These are phyloP conservation scores for Phataginus tetradactyla DNA, from an alignment of 2,797 vertebrate species.

Conservation along the genomic window DNA sequence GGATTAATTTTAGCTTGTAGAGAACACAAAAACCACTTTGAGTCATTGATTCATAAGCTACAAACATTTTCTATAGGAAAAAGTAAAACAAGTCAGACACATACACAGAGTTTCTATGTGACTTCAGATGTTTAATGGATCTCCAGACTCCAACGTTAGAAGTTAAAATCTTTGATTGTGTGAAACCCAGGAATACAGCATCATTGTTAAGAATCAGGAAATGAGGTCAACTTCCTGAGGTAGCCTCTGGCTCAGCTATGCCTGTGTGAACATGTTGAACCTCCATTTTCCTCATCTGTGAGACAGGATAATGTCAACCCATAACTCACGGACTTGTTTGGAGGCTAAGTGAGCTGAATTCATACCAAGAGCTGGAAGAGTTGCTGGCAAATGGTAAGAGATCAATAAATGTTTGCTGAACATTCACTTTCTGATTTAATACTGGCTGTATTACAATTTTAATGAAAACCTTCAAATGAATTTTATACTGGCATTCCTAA, in stretches of 20 bases:
- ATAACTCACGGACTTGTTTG: neutral
- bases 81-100: neutral
- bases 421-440: slow-evolving; percentile 34
- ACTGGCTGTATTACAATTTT: neutral
- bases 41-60: neutral
- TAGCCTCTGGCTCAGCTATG: neutral
- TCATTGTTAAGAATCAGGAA: neutral
- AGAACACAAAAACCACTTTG: neutral
- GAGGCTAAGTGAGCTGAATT: neutral
- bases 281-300: neutral
- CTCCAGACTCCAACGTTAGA: neutral
- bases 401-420: neutral
- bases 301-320: neutral
- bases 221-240: neutral
- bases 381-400: neutral
- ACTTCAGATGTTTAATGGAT: neutral
- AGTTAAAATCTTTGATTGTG: neutral
- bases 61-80: neutral
- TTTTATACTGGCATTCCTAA: slow-evolving; percentile 23
- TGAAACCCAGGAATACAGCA: neutral
- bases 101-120: neutral
- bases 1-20: neutral
- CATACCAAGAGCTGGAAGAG: neutral
- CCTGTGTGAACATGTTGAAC: neutral
- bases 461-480: slow-evolving; percentile 53